Base-by-base conservation (phyloP, 1,140 invertebrate species). In the Euura saliciscinereae region DNA sequence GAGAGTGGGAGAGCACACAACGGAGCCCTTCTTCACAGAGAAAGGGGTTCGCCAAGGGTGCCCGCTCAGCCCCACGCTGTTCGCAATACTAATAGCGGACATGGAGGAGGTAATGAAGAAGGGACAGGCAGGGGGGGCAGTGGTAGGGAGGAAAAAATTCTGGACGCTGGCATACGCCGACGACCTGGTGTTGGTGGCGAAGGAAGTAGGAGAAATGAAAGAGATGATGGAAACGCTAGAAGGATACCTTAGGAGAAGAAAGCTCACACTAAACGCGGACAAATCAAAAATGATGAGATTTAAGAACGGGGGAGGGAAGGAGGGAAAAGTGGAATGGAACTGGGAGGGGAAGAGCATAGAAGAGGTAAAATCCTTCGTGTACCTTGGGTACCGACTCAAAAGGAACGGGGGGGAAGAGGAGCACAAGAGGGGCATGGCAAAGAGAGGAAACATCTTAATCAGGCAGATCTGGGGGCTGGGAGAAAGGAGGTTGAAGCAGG, bases 51-150 rank as follows among this genome's bases (percentile, higher is more conserved):
- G 65, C 7, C 73, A 71, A 43, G 73, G 70, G 0, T 75, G 71
- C 45, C n/a, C 66, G 11, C 59, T 75, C 8, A 75, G 74, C 43
- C 71, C 71, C 6, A 5, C 64, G 2, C 44, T 75, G 1, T 75
- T 75, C 42, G n/a, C 43, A 28, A 8, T 68, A 42, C 69, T 69
- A 43, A 69, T 75, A 2, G 43, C 66, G 42, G 74, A 66, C 42
- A 43, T 72, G 44, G 74, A 73, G 51, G 69, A 76, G 59, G 65
- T 66, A 66, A 28, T 65, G n/a, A 44, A 43, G 42, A 71, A 73
- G 42, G 70, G 71, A 44, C 71, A 73, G 2, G 67, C 69, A 64
- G 71, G 73, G 28, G 71, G 74, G 45, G 28, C 1, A 2, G 2
- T 8, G 44, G 51, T 59, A 10, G 69, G 69, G 1, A 64, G 1